phyloP scores from a whole-genome alignment of 2,113 vertebrate genomes.

The Conger conger region DNA sequence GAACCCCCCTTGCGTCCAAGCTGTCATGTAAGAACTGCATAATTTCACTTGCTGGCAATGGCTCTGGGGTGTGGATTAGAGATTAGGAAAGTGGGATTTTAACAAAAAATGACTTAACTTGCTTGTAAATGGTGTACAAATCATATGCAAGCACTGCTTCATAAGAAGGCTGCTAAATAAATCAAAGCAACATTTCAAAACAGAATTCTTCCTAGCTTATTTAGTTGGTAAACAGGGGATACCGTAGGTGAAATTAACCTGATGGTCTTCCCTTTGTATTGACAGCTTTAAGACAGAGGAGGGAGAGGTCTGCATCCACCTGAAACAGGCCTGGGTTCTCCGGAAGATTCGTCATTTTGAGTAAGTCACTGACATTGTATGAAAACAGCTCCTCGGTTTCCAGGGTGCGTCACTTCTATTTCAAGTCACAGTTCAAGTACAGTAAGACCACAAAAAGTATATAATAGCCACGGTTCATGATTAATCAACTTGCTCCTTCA shows the following conservation, averaged over 20 bases:
- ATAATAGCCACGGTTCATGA: not conserved
- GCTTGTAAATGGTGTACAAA: too few species aligned
- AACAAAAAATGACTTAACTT: not conserved
- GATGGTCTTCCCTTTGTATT: not conserved
- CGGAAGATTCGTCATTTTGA: not conserved
- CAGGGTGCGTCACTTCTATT: not conserved
- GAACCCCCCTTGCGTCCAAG: constrained; percentile 23
- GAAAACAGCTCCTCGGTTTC: not conserved
- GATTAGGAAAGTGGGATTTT: not conserved
- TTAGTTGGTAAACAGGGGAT: too few species aligned
- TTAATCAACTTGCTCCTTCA: not conserved
- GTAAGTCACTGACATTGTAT: not conserved
- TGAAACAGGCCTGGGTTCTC: constrained; percentile 5
- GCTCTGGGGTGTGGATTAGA: not conserved
- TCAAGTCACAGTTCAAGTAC: not conserved
- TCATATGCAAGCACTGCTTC: too few species aligned
- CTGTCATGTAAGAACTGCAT: constrained; percentile 20
- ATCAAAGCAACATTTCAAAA: too few species aligned
- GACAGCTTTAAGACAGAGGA: constrained; percentile 13
- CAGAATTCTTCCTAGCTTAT: too few species aligned
- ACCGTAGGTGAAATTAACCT: not conserved
- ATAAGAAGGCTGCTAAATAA: too few species aligned
- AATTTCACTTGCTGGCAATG: not conserved
- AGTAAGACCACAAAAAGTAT: not conserved
- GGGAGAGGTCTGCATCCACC: not conserved